Percentiles rank a stretch among this genome's conserved stretches.
phyloP scores from a whole-genome alignment of 2,797 vertebrate genomes.

The Dicrostonyx torquatus region DNA sequence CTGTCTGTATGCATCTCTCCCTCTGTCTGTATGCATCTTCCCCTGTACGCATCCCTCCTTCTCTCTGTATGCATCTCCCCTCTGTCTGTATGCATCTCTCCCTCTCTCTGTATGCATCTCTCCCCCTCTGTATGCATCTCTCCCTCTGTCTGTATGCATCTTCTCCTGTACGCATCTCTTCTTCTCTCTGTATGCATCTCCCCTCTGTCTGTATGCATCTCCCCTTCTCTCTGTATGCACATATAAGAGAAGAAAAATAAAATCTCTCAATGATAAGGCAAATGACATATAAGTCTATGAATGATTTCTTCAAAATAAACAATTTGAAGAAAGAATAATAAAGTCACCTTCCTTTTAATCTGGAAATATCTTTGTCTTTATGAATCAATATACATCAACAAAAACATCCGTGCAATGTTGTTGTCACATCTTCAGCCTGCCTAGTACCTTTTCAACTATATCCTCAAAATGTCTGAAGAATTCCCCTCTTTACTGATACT shows the following conservation, averaged over 20 bases:
- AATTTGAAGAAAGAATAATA: constrained; percentile 51
- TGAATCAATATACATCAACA: constrained; percentile 20
- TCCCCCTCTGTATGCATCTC: too few relatives aligned
- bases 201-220: background rate
- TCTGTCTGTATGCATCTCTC: too few relatives aligned
- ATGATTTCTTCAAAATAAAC: constrained; percentile 43
- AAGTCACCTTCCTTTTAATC: constrained; percentile 61
- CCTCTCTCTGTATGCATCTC: too few relatives aligned
- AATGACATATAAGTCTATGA: constrained; percentile 18
- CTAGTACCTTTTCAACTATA: constrained; percentile 35
- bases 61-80: too few relatives aligned
- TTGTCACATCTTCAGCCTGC: constrained; percentile 39
- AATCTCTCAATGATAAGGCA: constrained; percentile 39
- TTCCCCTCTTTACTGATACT: constrained; percentile 1
- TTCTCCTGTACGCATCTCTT: too few relatives aligned
- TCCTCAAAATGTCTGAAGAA: constrained; percentile 22
- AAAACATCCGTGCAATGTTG: constrained; percentile 21
- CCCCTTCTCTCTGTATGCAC: background rate
- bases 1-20: too few relatives aligned
- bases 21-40: too few relatives aligned
- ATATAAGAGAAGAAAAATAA: background rate
- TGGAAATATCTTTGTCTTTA: constrained; percentile 54
- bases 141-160: too few relatives aligned
- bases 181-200: too few relatives aligned
- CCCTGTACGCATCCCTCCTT: too few relatives aligned